Base-by-base conservation (phyloP, 2,797 vertebrate genomes). In the Hemitrygon akajei region DNA sequence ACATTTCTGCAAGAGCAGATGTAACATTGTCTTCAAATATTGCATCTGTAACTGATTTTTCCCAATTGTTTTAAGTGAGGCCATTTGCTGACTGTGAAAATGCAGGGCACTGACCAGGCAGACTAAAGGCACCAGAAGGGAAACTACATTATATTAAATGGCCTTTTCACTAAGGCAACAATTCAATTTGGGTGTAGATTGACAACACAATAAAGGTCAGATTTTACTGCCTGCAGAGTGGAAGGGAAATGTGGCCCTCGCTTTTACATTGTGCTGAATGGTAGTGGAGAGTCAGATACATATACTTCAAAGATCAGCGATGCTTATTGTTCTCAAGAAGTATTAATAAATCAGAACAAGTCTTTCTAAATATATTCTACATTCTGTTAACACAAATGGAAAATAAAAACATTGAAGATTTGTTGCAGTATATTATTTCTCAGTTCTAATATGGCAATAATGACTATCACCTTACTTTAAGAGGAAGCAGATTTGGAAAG, bases 41-140 rank as follows among this genome's bases (percentile, higher is more conserved):
- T 89, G 86, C 86, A 89, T 89, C 63, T 37, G 60, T 7, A 89
- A 69, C 63, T 69, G 20, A 89, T 89, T 69, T 89, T 89, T 89
- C 60, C 4, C 86, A 89, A 89, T 89, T 89, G 86, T 69, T 89
- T 89, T 89, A 89, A 89, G 27, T 69, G 86, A 89, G 60, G 60
- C 63, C 63, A n/a, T 22, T 40, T 69, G n/a, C 16, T 20, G 60
- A 89, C 58, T 69, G n/a, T 16, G 63, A 66, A 89, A 89, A 69
- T 37, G 63, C 34, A 37, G 63, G 63, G 86, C 60, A 89, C 86
- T 40, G 86, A 20, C 63, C 63, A 22, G 63, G 63, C 86, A 89
- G 86, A 89, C 86, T 89, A 69, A 89, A 89, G 86, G 86, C 86
- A 89, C 86, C 86, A 89, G 86, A 89, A 89, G 86, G 86, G 86